These are phyloP conservation scores for Gymnodraco acuticeps DNA, from an alignment of 2,797 vertebrate genomes.

Conservation along the genomic window DNA sequence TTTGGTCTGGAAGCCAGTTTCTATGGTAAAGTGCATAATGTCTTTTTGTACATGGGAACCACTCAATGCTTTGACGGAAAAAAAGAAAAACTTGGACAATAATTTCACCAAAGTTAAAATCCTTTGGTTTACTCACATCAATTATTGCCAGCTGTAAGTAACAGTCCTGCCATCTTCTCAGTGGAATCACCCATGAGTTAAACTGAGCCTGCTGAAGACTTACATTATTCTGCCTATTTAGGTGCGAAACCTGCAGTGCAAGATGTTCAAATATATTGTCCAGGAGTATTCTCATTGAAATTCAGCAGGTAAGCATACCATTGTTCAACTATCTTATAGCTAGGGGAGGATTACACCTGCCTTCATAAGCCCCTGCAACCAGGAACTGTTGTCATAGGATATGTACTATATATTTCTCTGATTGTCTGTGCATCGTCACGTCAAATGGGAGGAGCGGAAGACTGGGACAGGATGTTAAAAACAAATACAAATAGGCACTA, in stretches of 20 bases:
- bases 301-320: constrained; percentile 77
- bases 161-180: constrained; percentile 70
- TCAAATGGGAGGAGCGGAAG: constrained; percentile 64
- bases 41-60: constrained; percentile 53
- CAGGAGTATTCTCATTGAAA: constrained; percentile 47
- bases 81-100: constrained; percentile 73
- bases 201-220: constrained; percentile 40
- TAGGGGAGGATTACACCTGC: constrained; percentile 51
- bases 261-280: constrained; percentile 56
- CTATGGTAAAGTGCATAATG: constrained; percentile 81
- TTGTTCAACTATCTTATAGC: constrained; percentile 67
- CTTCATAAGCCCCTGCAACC: constrained; percentile 44
- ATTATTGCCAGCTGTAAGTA: constrained; percentile 82
- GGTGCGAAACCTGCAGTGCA: constrained; percentile 74
- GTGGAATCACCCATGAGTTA: constrained; percentile 47
- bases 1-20: constrained; percentile 77
- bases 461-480: constrained; percentile 46
- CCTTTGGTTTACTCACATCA: constrained; percentile 81
- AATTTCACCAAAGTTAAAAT: constrained; percentile 84
- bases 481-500: constrained; percentile 77
- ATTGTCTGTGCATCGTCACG: constrained; percentile 75
- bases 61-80: constrained; percentile 51
- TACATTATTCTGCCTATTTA: constrained; percentile 68
- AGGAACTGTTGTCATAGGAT: constrained; percentile 59
- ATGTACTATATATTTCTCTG: constrained; percentile 65